Evolutionary conservation across 2,797 vertebrate species (phyloP), one percentile per base, ranked within the genome.

Genomic region (Chelonia mydas): DNA sequence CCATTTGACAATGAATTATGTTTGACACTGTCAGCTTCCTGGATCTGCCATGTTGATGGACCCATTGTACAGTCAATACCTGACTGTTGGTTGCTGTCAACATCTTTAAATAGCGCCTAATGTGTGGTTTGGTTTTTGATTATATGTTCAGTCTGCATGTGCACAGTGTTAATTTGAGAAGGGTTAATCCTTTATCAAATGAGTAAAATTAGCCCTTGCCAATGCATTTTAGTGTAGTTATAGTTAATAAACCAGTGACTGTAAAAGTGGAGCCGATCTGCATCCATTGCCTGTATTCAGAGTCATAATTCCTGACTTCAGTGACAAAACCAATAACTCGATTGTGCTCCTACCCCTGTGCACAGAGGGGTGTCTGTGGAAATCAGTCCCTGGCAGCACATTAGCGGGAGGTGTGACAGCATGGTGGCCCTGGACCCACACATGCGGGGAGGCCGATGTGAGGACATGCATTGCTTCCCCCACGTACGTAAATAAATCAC

Each of bases 1-100:
- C 86, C 95, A 94, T 90, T 1, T 92, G 97, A 95, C 92, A 90
- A 93, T 93, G 95, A 97, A 96, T 90, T 54, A 61, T 54, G 80
- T 93, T 95, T 96, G 95, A 96, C 55, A 11, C 0, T 93, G 59
- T 23, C 86, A 83, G 2, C 68, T 93, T 94, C 86, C 92, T 90
- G 90, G 90, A 97, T 86, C 88, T 92, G 93, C 81, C 94, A 95
- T 89, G 94, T 81, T 90, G 92, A 91, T 89, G 78, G 84, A 85
- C 91, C 90, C 94, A 78, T 84, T 90, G 84, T 61, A 82, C 2
- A 88, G 95, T 91, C 93, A 83, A 87, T 57, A 28, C 47, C 91
- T 79, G 74, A 88, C 93, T 95, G 90, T 59, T 45, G 65, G 86
- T 92, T 88, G 59, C 88, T 86, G 84, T 50, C 78, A 68, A 86